Evolutionary conservation across 1,140 invertebrate species (phyloP).

Genomic region (Tetragonula clypearis): DNA sequence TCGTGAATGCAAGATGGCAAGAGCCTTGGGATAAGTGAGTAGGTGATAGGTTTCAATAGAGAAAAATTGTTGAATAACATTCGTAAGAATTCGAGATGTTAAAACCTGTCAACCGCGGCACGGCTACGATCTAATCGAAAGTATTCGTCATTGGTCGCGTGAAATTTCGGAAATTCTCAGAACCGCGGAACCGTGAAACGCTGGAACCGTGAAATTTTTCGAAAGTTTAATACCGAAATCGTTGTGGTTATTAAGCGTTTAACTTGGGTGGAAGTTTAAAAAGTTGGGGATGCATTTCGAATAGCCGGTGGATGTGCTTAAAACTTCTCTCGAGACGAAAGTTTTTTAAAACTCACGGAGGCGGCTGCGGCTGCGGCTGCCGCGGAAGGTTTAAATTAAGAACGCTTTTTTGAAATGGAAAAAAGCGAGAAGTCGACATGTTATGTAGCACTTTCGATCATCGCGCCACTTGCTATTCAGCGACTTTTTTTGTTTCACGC

Average conservation of each 20-base stretch:
- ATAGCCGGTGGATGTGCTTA: conserved; percentile 15
- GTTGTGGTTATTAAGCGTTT: conserved; percentile 18
- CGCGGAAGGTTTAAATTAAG: conserved; percentile 27
- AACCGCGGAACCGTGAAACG: too few relatives aligned
- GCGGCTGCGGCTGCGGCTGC: not conserved
- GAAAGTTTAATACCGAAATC: not conserved
- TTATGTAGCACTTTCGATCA: conserved; percentile 18
- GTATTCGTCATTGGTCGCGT: not conserved
- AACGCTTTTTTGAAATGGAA: conserved; percentile 9
- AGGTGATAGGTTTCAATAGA: too few relatives aligned
- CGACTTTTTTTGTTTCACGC: not conserved
- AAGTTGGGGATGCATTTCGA: conserved; percentile 9
- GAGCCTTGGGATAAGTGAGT: too few relatives aligned
- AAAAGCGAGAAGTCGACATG: conserved; percentile 9
- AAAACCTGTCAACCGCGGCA: not conserved
- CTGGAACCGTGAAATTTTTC: not conserved
- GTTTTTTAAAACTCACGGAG: conserved; percentile 6
- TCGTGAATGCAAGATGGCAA: too few relatives aligned
- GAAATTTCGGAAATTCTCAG: not conserved
- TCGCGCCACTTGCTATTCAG: conserved; percentile 5
- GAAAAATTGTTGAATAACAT: too few relatives aligned
- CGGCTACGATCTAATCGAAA: not conserved
- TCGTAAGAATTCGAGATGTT: too few relatives aligned
- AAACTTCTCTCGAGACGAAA: conserved; percentile 14
- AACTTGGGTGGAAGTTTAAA: not conserved